Evolutionary conservation across 37 sponge, comb jelly and placozoan species (phyloP).

Genomic region (Cladorhizidae sp.): DNA sequence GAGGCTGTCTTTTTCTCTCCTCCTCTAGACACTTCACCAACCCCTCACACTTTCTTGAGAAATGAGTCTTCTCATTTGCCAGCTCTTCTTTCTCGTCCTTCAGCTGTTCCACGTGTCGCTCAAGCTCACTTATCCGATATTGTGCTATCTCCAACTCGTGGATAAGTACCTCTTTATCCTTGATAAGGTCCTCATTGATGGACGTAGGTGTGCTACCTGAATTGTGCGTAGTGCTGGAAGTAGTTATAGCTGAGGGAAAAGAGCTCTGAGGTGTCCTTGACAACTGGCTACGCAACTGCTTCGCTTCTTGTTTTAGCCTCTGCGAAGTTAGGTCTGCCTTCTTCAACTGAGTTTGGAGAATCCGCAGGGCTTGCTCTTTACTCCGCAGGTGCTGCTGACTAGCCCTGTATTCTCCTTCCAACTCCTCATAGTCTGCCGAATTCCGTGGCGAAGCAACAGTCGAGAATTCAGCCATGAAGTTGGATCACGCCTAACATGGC

Average conservation of each 20-base stretch:
- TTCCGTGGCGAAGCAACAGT: neutral
- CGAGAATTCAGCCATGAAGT: neutral
- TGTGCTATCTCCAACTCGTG: conserved; percentile 36
- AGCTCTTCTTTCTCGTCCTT: conserved; percentile 73
- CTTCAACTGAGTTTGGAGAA: conserved; percentile 34
- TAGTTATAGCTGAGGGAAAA: neutral
- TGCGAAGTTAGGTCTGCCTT: neutral
- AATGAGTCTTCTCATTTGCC: conserved; percentile 30
- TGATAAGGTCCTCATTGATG: conserved; percentile 11
- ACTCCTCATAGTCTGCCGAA: conserved; percentile 8
- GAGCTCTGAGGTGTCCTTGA: neutral
- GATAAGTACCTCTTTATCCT: conserved; percentile 40
- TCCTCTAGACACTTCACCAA: conserved; percentile 51
- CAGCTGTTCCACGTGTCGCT: conserved; percentile 39
- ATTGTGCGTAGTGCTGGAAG: neutral
- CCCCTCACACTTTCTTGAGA: conserved; percentile 36
- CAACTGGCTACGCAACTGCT: conserved; percentile 42
- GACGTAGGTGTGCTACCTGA: neutral
- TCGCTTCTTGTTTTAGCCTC: conserved; percentile 26
- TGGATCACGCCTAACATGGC: no score
- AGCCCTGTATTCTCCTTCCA: conserved; percentile 15
- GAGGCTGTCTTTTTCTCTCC: conserved; percentile 13
- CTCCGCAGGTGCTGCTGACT: conserved; percentile 42
- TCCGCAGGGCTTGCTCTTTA: conserved; percentile 59
- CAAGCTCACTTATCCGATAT: conserved; percentile 12